These are phyloP conservation scores for Okapia johnstoni DNA, from an alignment of 2,113 vertebrate species.

Conservation along the genomic window DNA sequence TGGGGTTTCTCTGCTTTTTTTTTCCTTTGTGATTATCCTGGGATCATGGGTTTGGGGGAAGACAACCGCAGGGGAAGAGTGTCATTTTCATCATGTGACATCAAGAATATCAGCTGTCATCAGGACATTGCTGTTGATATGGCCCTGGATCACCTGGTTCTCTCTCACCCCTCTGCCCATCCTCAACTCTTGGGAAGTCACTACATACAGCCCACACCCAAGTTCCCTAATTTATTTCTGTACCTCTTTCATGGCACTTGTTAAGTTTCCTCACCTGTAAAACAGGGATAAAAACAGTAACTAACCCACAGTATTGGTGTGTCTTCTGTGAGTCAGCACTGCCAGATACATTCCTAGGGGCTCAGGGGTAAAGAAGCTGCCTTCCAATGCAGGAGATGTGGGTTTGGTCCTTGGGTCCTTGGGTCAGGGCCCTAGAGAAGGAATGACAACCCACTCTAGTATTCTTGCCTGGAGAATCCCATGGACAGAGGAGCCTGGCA, in stretches of 20 bases:
- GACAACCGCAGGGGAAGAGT: fast-evolving
- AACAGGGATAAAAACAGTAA: not conserved
- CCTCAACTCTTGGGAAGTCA: not conserved
- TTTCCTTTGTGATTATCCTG: not conserved
- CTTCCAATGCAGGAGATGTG: not conserved
- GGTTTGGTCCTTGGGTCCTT: not conserved
- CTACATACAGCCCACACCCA: fast-evolving
- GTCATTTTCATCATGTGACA: not conserved
- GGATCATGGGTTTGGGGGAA: not conserved
- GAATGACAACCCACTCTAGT: not conserved
- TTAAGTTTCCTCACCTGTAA: not conserved
- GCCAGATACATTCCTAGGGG: fast-evolving
- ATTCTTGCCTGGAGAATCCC: not conserved
- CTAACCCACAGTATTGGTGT: not conserved
- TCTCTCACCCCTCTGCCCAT: not conserved
- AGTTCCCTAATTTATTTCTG: not conserved
- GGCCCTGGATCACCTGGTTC: not conserved
- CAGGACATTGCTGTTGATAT: fast-evolving
- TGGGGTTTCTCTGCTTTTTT: not conserved
- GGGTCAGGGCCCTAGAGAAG: not conserved
- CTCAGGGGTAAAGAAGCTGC: not conserved
- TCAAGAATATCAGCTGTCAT: not conserved
- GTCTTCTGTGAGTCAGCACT: not conserved
- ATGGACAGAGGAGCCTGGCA: not conserved
- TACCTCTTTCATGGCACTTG: not conserved